A percentile compares a stretch with the other conserved stretches of the same genome.
These are phyloP conservation scores for Thalassophryne amazonica DNA, from an alignment of 2,797 vertebrate species.

Conservation along the genomic window DNA sequence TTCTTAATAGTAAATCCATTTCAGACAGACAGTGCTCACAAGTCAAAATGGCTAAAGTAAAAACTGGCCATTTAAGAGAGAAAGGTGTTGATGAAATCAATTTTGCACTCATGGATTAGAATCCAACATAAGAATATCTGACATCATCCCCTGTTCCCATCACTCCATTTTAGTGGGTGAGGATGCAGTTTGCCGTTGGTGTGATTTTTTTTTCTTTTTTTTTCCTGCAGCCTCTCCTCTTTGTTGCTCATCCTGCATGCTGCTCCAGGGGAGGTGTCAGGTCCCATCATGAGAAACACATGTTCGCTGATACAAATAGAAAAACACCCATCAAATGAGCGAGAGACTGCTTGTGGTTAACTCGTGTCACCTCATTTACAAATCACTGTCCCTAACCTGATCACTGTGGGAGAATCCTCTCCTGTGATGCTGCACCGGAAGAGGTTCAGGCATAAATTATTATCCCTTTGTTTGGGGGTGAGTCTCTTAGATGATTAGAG, in stretches of 20 bases:
- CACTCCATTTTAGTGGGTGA: slow-evolving; percentile 23
- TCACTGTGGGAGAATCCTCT: slow-evolving; percentile 42
- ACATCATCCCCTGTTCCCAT: slow-evolving; percentile 47
- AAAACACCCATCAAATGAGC: slow-evolving; percentile 56
- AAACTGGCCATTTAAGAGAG: slow-evolving; percentile 1
- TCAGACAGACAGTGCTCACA: slow-evolving; percentile 26
- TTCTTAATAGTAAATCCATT: slow-evolving; percentile 32
- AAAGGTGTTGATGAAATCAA: slow-evolving; percentile 18
- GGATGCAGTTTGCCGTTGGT: slow-evolving; percentile 17
- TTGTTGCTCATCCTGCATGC: slow-evolving; percentile 24
- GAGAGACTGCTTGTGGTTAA: slow-evolving; percentile 68
- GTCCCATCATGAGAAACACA: slow-evolving; percentile 72
- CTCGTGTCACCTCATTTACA: slow-evolving; percentile 72
- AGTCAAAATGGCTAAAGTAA: too few species aligned
- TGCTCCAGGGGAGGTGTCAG: slow-evolving; percentile 64
- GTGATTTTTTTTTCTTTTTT: slow-evolving; percentile 25
- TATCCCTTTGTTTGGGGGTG: slow-evolving; percentile 46
- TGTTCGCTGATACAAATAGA: slow-evolving; percentile 72
- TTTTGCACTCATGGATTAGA: slow-evolving; percentile 31
- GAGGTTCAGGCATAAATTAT: slow-evolving; percentile 42
- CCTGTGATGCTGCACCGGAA: slow-evolving; percentile 47
- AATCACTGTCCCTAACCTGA: slow-evolving; percentile 59
- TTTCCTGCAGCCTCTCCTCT: slow-evolving; percentile 23
- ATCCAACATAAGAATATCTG: slow-evolving; percentile 38
- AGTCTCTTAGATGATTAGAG: slow-evolving; percentile 41